Evolutionary conservation across 2,797 vertebrate species (phyloP), one percentile per base, ranked within the genome.

Genomic region (Acomys russatus): DNA sequence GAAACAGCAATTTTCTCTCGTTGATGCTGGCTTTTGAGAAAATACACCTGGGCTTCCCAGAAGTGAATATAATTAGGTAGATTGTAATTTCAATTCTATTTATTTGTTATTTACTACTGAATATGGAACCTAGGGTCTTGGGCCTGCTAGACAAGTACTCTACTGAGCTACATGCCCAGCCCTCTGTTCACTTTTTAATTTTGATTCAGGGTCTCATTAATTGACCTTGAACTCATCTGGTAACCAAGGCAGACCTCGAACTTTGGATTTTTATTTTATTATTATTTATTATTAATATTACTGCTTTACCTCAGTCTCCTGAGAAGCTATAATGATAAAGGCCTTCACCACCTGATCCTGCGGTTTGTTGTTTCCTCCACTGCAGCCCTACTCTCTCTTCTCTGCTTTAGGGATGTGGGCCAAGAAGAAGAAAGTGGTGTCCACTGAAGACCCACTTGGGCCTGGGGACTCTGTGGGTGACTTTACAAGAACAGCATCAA

Each of bases 401-500:
- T 59, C n/a, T 59, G 25, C 49, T 70, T 51, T 12, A 44, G 61
- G 82, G 15, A 9, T 44, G 33, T 0, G 1, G 33, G 3, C 66
- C n/a, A 51, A 51, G 63, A 51, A 49, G 73, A 79, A 54, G 63
- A 64, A 28, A 35, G 44, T 33, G 9, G 33, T 12, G 3, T 14
- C 33, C 5, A 1, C 30, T 68, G 49, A 79, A 22, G 6, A 88
- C 0, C 97, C 90, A 68, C 79, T 90, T 84, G 91, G 91, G 88
- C 96, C 64, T 95, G 59, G 92, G 91, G 85, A 44, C 78, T 96
- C 97, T 97, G 95, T 83, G 56, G 94, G 94, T 94, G 83, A 86
- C 94, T 95, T 97, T 97, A 83, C 93, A 64, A 92, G 66, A 96
- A 97, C 89, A 51, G 18, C 33, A 49, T 30, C 97, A 95, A 96